Evolutionary conservation across 1,140 invertebrate genomes (phyloP).

Genomic region (Lethrus apterus): DNA sequence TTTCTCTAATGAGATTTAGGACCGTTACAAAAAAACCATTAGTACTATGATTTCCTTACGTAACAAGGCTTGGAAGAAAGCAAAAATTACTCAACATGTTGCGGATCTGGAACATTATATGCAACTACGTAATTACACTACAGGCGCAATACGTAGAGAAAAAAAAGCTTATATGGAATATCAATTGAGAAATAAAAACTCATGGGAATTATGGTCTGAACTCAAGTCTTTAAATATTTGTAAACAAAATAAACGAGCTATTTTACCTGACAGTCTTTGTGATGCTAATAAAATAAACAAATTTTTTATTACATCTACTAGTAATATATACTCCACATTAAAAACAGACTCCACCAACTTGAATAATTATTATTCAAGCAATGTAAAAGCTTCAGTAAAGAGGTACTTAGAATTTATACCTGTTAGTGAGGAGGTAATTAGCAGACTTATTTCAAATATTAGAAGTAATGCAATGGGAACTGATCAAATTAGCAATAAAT

Average conservation of each 20-base stretch:
- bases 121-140: conserved; percentile 2
- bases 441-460: background rate
- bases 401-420: background rate
- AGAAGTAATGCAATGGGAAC: background rate
- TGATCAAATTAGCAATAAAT: conserved; percentile 2
- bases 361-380: background rate
- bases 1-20: too few relatives aligned
- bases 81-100: background rate
- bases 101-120: conserved; percentile 6
- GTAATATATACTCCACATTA: too few relatives aligned
- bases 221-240: background rate
- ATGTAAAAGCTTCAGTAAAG: background rate
- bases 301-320: background rate
- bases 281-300: conserved; percentile 2
- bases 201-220: background rate
- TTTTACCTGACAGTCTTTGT: background rate
- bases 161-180: background rate
- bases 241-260: background rate
- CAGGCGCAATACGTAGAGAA: background rate
- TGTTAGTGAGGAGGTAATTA: background rate
- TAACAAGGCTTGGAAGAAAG: background rate
- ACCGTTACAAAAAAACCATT: too few relatives aligned
- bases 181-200: background rate
- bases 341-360: too few relatives aligned
- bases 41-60: background rate